Conservation (phyloP, 2,797 vertebrate species). For the Enoplosus armatus region DNA sequence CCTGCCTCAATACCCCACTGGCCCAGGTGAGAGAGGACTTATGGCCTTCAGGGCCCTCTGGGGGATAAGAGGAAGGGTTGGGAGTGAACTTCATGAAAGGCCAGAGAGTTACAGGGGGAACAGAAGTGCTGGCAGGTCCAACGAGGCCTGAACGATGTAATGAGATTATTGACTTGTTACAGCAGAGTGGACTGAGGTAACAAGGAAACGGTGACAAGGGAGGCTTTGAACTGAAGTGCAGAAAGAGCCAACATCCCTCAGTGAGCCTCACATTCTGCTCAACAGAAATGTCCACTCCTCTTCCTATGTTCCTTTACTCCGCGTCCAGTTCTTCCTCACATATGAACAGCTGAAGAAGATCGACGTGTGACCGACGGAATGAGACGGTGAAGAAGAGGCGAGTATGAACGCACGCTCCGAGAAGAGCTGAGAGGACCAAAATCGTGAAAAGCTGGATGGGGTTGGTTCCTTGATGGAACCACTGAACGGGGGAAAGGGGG, state of each 20-base stretch:
- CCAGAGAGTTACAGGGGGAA: constrained; percentile 7
- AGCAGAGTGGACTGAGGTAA: constrained; percentile 28
- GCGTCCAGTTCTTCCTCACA: constrained; percentile 83
- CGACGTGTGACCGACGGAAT: constrained; percentile 65
- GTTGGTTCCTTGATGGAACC: constrained; percentile 29
- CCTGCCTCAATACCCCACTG: constrained; percentile 32
- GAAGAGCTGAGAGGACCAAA: constrained; percentile 62
- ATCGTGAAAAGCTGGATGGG: constrained; percentile 28
- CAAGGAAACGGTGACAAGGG: constrained; percentile 16
- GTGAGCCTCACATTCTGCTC: neutral
- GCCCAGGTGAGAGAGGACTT: neutral
- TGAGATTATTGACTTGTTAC: constrained; percentile 50
- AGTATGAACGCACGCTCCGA: constrained; percentile 19
- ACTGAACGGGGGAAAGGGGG: neutral
- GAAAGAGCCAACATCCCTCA: constrained; percentile 16
- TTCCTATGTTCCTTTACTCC: constrained; percentile 68
- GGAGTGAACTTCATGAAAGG: constrained; percentile 12
- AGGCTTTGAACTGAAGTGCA: constrained; percentile 42
- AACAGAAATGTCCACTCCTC: neutral
- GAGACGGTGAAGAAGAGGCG: neutral
- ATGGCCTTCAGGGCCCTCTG: neutral
- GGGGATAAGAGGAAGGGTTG: neutral
- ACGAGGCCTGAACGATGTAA: constrained; percentile 52
- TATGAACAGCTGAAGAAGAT: constrained; percentile 86
- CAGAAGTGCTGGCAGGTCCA: constrained; percentile 19